These are phyloP conservation scores for Xerus inauris DNA, from an alignment of 2,113 vertebrate genomes.

Conservation along the genomic window DNA sequence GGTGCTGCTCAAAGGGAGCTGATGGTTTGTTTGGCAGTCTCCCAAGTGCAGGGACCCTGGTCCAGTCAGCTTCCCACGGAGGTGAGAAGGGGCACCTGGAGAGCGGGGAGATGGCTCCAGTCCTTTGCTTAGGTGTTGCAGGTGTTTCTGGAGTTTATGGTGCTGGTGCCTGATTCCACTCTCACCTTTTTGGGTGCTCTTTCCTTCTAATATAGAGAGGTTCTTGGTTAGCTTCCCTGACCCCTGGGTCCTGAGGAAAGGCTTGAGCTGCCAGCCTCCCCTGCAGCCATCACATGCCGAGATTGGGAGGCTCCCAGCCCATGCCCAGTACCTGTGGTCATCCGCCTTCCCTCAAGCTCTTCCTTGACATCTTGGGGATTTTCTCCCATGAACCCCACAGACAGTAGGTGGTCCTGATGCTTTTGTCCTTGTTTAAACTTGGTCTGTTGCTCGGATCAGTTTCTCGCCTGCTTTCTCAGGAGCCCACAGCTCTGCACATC, in stretches of 20 bases:
- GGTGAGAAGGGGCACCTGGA: background rate
- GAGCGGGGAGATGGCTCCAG: background rate
- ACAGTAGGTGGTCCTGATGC: background rate
- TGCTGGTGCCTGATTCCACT: background rate
- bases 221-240: background rate
- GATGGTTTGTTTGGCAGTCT: background rate
- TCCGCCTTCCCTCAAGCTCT: background rate
- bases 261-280: rapidly evolving
- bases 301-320: background rate
- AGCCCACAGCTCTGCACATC: background rate
- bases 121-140: background rate
- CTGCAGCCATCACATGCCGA: background rate
- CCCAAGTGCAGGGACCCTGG: background rate
- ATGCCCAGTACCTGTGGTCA: rapidly evolving
- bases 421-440: background rate
- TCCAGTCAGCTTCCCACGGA: background rate
- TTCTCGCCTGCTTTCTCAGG: background rate
- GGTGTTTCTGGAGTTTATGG: background rate
- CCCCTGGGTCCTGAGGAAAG: background rate
- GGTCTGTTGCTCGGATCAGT: background rate
- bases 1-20: background rate
- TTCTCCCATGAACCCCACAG: background rate
- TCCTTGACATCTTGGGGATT: background rate
- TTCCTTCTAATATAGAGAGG: too few relatives aligned
- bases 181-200: too few relatives aligned